These are phyloP conservation scores for Muschampia plurimacula DNA, from an alignment of 2,888 invertebrate species.

Conservation along the genomic window DNA sequence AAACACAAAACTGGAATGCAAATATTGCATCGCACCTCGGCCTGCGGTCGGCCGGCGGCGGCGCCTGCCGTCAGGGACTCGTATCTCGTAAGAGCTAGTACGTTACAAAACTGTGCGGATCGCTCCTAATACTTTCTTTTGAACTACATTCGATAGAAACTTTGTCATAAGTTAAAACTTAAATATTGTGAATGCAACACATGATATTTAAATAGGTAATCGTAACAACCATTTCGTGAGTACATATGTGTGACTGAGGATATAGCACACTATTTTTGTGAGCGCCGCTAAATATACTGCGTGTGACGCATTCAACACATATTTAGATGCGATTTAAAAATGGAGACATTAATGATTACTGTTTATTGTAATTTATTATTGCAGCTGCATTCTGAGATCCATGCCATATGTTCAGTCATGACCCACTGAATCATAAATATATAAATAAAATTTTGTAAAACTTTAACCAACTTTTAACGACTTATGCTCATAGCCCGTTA, in stretches of 20 bases:
- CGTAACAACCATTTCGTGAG: slow-evolving; percentile 82
- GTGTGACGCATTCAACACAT: slow-evolving; percentile 40
- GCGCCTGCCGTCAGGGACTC: slow-evolving; percentile 46
- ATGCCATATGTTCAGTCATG: slow-evolving; percentile 81
- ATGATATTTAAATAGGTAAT: slow-evolving; percentile 69
- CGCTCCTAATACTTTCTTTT: slow-evolving; percentile 76
- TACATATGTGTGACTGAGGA: slow-evolving; percentile 70
- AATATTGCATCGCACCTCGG: slow-evolving; percentile 82
- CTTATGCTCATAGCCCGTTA: slow-evolving; percentile 78
- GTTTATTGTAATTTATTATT: slow-evolving; percentile 60
- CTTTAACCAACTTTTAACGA: slow-evolving; percentile 64
- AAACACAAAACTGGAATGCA: slow-evolving; percentile 84
- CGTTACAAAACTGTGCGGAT: slow-evolving; percentile 76
- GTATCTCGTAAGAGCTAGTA: slow-evolving; percentile 57
- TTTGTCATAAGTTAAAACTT: slow-evolving; percentile 75
- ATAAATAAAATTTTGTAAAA: slow-evolving; percentile 72
- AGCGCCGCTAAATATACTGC: slow-evolving; percentile 54
- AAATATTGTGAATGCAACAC: slow-evolving; percentile 78
- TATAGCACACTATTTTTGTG: slow-evolving; percentile 72
- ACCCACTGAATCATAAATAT: slow-evolving; percentile 78
- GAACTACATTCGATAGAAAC: slow-evolving; percentile 81
- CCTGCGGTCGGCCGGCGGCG: slow-evolving; percentile 44
- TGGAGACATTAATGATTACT: slow-evolving; percentile 60
- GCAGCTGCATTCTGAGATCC: slow-evolving; percentile 85
- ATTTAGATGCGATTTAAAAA: slow-evolving; percentile 53